Base-by-base conservation (phyloP, 1,140 invertebrate species). In the Forficula auricularia region DNA sequence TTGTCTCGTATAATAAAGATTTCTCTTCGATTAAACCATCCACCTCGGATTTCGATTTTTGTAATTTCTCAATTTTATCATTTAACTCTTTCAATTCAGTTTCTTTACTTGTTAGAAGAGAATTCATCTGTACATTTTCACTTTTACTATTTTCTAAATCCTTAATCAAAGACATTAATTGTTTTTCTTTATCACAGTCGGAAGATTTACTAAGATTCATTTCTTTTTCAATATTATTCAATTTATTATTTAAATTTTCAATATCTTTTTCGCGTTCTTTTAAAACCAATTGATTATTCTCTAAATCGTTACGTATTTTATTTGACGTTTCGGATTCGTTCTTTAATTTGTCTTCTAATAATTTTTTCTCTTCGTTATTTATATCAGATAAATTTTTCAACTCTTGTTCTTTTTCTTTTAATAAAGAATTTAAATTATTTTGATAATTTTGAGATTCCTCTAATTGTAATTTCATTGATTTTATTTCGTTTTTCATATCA, bases 81-180 rank as follows among this genome's bases (percentile, higher is more conserved):
- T 60, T 61, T 44, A 63, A 54, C 40, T 63, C 58, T 10, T 54
- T 57, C 6, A n/a, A 27, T 37, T 19, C 40, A 12, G 33, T 16
- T 9, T 47, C 9, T 43, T 38, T 40, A 40, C 34, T 51, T 38
- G 30, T 45, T 46, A 14, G 22, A 36, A 34, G 47, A 38, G 32
- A 46, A 16, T 27, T 46, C 19, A 31, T 39, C 19, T 38, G 13
- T 19, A 14, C 42, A 10, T 33, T 44, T 38, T 32, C 39, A 7
- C 49, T 48, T 35, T 48, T 36, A 31, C 2, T 19, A 4, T 38
- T 16, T 27, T 40, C 33, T 36, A 22, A 36, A 14, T 38, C 4
- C 33, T 43, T 38, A 10, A 27, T 27, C 10, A 27, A 10, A 27
- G 4, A 6, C 10, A 6, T 27, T 10, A 27, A 27, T 27, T 27